These are phyloP conservation scores for Eupithecia exiguata DNA, from an alignment of 2,888 invertebrate genomes.

Conservation along the genomic window DNA sequence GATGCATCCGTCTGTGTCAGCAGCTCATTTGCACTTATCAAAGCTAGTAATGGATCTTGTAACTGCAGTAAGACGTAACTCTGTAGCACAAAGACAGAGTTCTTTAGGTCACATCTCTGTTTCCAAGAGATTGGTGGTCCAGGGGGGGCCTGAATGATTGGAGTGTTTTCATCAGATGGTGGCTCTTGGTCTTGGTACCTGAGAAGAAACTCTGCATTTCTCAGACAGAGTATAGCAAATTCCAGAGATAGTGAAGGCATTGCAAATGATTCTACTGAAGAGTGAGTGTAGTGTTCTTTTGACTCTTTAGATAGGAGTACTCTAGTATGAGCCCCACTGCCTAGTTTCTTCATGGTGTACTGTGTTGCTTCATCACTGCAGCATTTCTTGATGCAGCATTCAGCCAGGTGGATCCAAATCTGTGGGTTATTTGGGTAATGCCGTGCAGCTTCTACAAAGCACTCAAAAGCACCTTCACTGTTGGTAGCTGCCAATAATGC, in stretches of 20 bases:
- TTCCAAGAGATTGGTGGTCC: conserved; percentile 86
- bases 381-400: conserved; percentile 92
- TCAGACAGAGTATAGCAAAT: conserved; percentile 94
- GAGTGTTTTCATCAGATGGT: conserved; percentile 62
- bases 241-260: conserved; percentile 94
- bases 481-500: conserved; percentile 92
- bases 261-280: conserved; percentile 89
- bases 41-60: conserved; percentile 91
- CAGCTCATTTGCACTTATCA: conserved; percentile 90
- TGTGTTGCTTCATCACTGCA: conserved; percentile 82
- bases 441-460: conserved; percentile 92
- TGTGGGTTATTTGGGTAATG: conserved; percentile 94
- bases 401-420: conserved; percentile 96
- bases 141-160: conserved; percentile 81
- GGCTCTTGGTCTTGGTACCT: conserved; percentile 83
- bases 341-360: conserved; percentile 74
- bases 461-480: conserved; percentile 94
- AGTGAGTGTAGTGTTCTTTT: conserved; percentile 70
- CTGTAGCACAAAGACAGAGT: conserved; percentile 89
- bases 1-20: conserved; percentile 86
- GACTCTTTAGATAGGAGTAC: conserved; percentile 70
- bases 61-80: conserved; percentile 93
- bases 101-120: conserved; percentile 84
- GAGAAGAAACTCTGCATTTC: conserved; percentile 91
- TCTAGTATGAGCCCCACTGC: conserved; percentile 76